Base-by-base conservation (phyloP, 1,140 invertebrate genomes). In the Oreohelix idahoensis region DNA sequence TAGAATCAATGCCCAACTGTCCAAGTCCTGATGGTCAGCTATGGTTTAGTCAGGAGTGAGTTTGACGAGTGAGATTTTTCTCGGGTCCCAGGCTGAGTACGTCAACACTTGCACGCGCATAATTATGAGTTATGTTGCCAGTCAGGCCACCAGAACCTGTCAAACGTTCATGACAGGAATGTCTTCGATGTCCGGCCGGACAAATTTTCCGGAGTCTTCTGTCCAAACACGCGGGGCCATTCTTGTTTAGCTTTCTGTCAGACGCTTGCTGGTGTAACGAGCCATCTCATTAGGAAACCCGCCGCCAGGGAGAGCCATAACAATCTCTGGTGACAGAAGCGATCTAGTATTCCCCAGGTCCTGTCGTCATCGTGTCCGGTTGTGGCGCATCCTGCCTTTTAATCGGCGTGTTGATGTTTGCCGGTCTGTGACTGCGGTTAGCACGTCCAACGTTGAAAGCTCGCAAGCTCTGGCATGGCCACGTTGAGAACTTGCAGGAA, bases 241-340 rank as follows among this genome's bases (percentile, higher is more conserved):
- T 49, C 49, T 77, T 77, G 75, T 77, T 77, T 77, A 53, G 75
- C 29, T 77, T 77, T 49, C 75, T 77, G 75, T 77, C 75, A 77
- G 39, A 51, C 0, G 32, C 42, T 35, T 42, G 15, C 75, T 77
- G 42, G 32, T 77, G 29, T 53, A 77, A 77, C 13, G 49, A 77
- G 45, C 75, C 75, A 77, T 77, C 75, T 77, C 49, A 77, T 77
- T 77, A 77, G 75, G 23, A 26, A 39, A 51, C 45, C 39, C 75
- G 45, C 49, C 71, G 38, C 23, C 38, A 8, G 38, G 71, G 29
- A 38, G 38, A 74, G 26, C 75, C 75, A 77, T 77, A 77, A 77
- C 75, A 77, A 77, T 77, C 49, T 53, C 23, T 53, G 78, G 78
- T 69, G 78, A 79, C 78, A 79, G 78, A 79, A 79, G 35, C 53